Evolutionary conservation across 2,888 invertebrate species (phyloP), one percentile per base, ranked within the genome.

Genomic region (Griposia aprilina): DNA sequence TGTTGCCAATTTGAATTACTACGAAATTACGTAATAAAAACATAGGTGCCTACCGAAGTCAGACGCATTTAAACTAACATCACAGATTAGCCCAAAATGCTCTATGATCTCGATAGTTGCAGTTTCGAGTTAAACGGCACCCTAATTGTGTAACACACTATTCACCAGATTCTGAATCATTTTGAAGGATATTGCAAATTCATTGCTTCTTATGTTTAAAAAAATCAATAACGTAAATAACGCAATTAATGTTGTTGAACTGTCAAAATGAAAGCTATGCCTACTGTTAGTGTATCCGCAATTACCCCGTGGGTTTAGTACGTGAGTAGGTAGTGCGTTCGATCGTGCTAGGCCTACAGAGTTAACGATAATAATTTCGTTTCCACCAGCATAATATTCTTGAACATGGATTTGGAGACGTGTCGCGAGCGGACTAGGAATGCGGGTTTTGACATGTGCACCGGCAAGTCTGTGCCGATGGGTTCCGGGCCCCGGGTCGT

Each of bases 341-440:
- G 36, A 36, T 63, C 15, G 41, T 63, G 7, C 63, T 63, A 63
- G 41, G 20, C 13, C 23, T 10, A 41, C 15, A n/a, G 41, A n/a
- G n/a, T 20, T 67, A 26, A 10, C 0, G 0, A 26, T 67, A 36
- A 69, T 68, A 68, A 30, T 65, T 71, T 26, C 8, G n/a, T 36
- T 69, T 65, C 2, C 48, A 62, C 62, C 87, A 97, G 97, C 55
- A 92, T 97, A 71, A 95, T 97, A 91, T 95, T 97, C 86, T 87
- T 97, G 87, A 94, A 96, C 83, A 92, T 93, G 60, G 92, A 94
- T 36, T 88, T 89, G 84, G 91, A 90, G 36, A 92, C 91, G 45
- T 97, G 97, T 86, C 95, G 94, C 87, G 83, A 91, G 67, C 95
- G 97, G 48, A 85, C 93, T 4, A 68, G 92, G 57, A 84, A 91